Base-by-base conservation (phyloP, 1,140 invertebrate genomes). In the Thalassaphorura encarpata region DNA sequence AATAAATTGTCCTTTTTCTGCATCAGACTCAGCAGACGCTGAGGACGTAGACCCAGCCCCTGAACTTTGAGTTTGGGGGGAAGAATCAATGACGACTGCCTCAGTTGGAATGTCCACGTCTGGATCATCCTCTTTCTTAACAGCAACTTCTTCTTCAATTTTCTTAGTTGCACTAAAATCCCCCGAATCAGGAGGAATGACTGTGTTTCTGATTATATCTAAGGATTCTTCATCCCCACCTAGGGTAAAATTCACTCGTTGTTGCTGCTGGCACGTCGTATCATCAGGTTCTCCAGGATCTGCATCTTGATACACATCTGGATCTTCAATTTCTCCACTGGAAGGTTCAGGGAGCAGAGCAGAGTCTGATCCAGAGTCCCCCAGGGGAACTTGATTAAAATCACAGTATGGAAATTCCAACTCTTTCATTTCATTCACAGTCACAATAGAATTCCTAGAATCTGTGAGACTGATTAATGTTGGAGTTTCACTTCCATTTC, bases 1-100 rank as follows among this genome's bases (percentile, higher is more conserved):
- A 23, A 52, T 40, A 1, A 63, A 21, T 2, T 18, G 39, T 5
- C 43, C 28, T 26, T 59, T 59, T 2, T 56, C 54, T 26, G 54
- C 36, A 6, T 2, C 39, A 49, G 39, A 16, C 33, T 49, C 40
- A 23, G 31, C 47, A 16, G 43, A 26, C 39, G 28, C 36, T 0
- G 21, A 27, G 1, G 29, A 24, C 1, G 54, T 31, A 8, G 19
- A n/a, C 1, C 31, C 36, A 45, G 50, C 21, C 13, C 49, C 23
- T 2, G 56, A 46, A 0, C 41, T 41, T 26, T 6, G 51, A 26
- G 42, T 40, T 26, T 29, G 29, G 33, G 55, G 49, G 19, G 48
- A 43, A 23, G 19, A 36, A 18, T 41, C 52, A 11, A 45, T 11
- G 4, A 43, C 23, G 8, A 31, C 52, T 16, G 28, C 16, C 3